A percentile compares a stretch with the other conserved stretches of the same genome.
phyloP scores from a whole-genome alignment of 2,888 invertebrate genomes.

The Eustalomyia histrio region DNA sequence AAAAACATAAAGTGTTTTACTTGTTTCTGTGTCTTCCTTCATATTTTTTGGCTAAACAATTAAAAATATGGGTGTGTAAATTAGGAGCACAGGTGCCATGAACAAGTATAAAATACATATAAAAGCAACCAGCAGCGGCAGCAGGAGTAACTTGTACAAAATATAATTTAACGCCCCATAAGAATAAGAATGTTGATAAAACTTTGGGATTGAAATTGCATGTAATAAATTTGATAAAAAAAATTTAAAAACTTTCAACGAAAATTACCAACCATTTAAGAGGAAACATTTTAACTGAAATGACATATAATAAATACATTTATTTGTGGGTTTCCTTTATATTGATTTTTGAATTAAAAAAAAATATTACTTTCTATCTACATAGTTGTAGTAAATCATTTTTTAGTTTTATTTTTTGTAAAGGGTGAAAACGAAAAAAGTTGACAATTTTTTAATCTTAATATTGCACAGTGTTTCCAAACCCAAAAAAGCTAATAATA shows the following conservation, averaged over 20 bases:
- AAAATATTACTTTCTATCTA: too few relatives aligned
- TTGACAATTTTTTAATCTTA: too few relatives aligned
- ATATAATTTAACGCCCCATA: conserved; percentile 38
- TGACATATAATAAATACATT: conserved; percentile 26
- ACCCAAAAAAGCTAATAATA: too few relatives aligned
- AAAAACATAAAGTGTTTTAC: conserved; percentile 20
- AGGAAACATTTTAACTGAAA: conserved; percentile 15
- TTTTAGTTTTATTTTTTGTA: too few relatives aligned
- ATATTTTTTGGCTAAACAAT: conserved; percentile 13
- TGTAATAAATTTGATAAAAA: conserved; percentile 31
- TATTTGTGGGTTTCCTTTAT: too few relatives aligned
- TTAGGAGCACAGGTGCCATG: conserved; percentile 39
- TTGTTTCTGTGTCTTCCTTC: background rate
- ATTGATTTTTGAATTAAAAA: too few relatives aligned
- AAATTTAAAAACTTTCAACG: background rate
- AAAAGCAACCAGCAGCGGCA: conserved; percentile 3
- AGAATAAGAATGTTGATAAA: conserved; percentile 39
- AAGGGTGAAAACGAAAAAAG: too few relatives aligned
- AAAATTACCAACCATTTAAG: conserved; percentile 15
- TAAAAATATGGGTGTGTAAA: conserved; percentile 37
- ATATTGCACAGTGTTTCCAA: too few relatives aligned
- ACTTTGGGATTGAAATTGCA: conserved; percentile 39
- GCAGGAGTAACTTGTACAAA: background rate
- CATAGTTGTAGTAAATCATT: too few relatives aligned
- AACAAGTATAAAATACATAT: conserved; percentile 2